A percentile compares a stretch with the other conserved stretches of the same genome.
Evolutionary conservation across 2,113 vertebrate genomes (phyloP).

Genomic region (Psilopsiagon aymara): DNA sequence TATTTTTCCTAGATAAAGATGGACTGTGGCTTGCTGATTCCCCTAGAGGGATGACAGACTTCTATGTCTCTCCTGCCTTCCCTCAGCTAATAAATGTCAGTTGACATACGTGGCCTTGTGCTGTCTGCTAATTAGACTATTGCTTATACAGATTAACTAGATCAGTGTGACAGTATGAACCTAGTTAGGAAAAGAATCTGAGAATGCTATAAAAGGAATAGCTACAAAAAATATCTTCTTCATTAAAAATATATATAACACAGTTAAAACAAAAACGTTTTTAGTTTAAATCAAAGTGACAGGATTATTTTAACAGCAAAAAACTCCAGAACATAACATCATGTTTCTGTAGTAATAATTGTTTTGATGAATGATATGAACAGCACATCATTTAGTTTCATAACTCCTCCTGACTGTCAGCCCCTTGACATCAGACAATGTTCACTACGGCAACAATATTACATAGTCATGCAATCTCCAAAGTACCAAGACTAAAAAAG

Average conservation of each 20-base stretch:
- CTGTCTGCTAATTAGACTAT: constrained; percentile 33
- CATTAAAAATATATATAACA: background rate
- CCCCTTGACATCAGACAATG: background rate
- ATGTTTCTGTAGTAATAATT: background rate
- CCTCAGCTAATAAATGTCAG: constrained; percentile 22
- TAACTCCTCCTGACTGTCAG: background rate
- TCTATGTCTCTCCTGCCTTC: background rate
- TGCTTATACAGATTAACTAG: background rate
- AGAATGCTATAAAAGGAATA: background rate
- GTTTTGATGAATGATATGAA: background rate
- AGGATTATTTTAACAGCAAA: background rate
- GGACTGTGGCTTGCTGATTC: background rate
- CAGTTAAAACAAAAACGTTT: fast-evolving
- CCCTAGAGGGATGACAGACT: background rate
- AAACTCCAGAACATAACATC: background rate
- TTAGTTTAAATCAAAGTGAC: background rate
- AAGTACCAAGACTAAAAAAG: background rate
- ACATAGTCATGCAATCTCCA: background rate
- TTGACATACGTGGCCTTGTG: background rate
- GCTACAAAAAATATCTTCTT: background rate
- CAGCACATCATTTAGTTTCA: background rate
- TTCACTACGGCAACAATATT: constrained; percentile 3
- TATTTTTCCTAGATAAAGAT: background rate
- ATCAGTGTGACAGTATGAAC: background rate
- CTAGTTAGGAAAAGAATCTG: background rate